A percentile compares a stretch with the other conserved stretches of the same genome.
phyloP scores from a whole-genome alignment of 2,113 vertebrate species.

The Rhea americana region DNA sequence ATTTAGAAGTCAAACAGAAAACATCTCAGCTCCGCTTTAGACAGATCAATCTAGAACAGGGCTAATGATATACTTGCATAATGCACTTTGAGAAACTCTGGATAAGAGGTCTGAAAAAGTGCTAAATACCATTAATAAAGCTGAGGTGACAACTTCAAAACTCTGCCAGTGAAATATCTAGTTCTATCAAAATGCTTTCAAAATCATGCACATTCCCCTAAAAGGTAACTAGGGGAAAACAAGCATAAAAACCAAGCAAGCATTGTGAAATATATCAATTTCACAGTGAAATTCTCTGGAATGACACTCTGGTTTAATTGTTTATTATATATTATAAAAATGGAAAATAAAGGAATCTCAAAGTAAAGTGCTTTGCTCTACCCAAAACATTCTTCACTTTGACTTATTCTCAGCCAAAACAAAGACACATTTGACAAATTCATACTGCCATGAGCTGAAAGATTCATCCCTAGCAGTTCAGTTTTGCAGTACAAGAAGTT shows the following conservation, averaged over 20 bases:
- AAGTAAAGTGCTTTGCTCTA: background rate
- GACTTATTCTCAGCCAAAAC: background rate
- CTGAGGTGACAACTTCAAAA: background rate
- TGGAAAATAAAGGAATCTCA: background rate
- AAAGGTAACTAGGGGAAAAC: background rate
- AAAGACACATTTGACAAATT: background rate
- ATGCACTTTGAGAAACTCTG: background rate
- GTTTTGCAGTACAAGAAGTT: background rate
- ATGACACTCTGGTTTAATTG: background rate
- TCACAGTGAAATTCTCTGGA: background rate
- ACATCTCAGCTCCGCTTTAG: background rate
- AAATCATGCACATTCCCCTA: background rate
- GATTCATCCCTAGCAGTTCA: background rate
- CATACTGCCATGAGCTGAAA: background rate
- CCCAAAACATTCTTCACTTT: background rate
- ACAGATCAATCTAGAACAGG: background rate
- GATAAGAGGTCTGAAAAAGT: background rate
- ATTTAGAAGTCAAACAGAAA: background rate
- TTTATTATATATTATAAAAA: background rate
- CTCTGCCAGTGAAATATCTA: background rate
- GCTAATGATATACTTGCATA: background rate
- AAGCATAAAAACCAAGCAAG: background rate
- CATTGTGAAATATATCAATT: background rate
- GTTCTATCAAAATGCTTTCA: background rate
- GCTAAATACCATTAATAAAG: background rate